Evolutionary conservation across 2,888 invertebrate genomes (phyloP).

Genomic region (Epistrophe grossulariae): DNA sequence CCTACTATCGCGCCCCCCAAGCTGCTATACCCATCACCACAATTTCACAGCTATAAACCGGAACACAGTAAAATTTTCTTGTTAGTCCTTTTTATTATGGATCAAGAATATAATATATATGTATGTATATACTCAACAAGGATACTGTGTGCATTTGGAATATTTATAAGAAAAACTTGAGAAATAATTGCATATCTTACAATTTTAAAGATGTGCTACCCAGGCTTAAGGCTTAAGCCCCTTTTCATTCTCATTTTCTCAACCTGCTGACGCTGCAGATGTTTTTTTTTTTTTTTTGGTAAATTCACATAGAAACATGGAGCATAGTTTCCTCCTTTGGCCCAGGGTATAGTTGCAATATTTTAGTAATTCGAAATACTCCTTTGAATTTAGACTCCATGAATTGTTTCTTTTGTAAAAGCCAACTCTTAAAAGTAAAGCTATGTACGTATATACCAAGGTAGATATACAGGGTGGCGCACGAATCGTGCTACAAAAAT

Average conservation of each 20-base stretch:
- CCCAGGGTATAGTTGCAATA: constrained; percentile 42
- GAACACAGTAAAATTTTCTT: constrained; percentile 36
- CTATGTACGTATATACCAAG: not conserved
- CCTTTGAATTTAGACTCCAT: constrained; percentile 68
- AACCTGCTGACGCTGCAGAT: constrained; percentile 5
- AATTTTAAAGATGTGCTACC: constrained; percentile 79
- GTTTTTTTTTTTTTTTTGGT: not conserved
- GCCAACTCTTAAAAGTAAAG: constrained; percentile 54
- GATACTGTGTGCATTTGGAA: constrained; percentile 67
- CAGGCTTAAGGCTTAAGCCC: constrained; percentile 50
- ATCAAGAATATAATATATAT: not conserved
- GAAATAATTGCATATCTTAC: constrained; percentile 83
- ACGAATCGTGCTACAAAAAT: no score
- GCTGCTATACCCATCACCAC: not conserved
- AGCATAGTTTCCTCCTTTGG: constrained; percentile 38
- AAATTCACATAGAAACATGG: constrained; percentile 1
- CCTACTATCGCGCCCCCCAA: not conserved
- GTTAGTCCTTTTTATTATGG: constrained; percentile 21
- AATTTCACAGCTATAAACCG: not conserved
- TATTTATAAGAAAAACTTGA: constrained; percentile 77
- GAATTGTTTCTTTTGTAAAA: constrained; percentile 73
- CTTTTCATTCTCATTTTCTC: not conserved
- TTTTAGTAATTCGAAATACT: constrained; percentile 74
- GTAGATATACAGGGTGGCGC: no score
- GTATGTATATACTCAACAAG: no score